Evolutionary conservation across 1,140 invertebrate genomes (phyloP).

Genomic region (Helicoverpa armigera): DNA sequence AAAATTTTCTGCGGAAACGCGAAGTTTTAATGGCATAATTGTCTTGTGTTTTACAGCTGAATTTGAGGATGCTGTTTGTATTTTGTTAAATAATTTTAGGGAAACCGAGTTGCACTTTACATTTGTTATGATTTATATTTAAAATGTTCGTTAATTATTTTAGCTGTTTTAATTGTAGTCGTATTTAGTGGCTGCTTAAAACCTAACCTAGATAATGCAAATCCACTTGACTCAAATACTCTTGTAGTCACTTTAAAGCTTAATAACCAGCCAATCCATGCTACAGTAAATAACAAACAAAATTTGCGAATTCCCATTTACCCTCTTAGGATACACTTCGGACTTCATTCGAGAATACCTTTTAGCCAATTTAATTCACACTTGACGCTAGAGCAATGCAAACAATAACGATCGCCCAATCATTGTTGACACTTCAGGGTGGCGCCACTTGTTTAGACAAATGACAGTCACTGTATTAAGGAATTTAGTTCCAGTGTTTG

Average conservation of each 20-base stretch:
- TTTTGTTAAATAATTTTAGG: not conserved
- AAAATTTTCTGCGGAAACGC: conserved; percentile 6
- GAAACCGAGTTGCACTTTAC: not conserved
- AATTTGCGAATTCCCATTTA: conserved; percentile 27
- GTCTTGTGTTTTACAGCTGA: conserved; percentile 3
- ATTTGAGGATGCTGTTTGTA: not conserved
- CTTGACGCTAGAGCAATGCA: conserved; percentile 32
- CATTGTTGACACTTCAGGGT: not conserved
- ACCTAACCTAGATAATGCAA: not conserved
- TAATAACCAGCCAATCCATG: conserved; percentile 32
- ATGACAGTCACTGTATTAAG: not conserved
- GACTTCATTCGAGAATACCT: conserved; percentile 33
- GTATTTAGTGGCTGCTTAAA: too few species aligned
- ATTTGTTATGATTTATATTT: too few species aligned
- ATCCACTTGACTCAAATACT: not conserved
- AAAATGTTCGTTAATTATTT: too few species aligned
- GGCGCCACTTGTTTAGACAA: not conserved
- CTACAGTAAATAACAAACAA: conserved; percentile 42
- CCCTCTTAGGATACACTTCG: not conserved
- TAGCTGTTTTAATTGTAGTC: too few species aligned
- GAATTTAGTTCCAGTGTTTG: not conserved
- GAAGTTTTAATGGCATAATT: conserved; percentile 2
- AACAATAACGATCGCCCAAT: conserved; percentile 32
- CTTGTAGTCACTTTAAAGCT: not conserved
- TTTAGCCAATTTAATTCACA: conserved; percentile 41